A percentile compares a stretch with the other conserved stretches of the same genome.
phyloP scores from a whole-genome alignment of 2,888 invertebrate species.

The Gymnoscelis rufifasciata region DNA sequence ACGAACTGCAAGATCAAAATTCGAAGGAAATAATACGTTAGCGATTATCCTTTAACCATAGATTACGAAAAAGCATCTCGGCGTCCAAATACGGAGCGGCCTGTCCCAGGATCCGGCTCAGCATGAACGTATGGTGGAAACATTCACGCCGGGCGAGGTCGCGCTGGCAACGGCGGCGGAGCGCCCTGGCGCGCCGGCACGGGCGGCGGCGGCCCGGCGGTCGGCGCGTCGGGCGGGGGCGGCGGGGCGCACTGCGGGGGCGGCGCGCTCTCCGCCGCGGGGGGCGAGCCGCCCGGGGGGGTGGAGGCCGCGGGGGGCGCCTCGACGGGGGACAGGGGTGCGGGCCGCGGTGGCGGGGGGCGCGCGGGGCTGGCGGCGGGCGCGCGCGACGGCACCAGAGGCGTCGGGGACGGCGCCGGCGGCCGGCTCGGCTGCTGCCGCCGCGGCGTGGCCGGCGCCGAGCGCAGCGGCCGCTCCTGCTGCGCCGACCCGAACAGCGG shows the following conservation, averaged over 20 bases:
- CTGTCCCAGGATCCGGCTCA: too few relatives aligned
- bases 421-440: constrained; percentile 80
- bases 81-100: too few relatives aligned
- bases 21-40: too few relatives aligned
- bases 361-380: constrained; percentile 74
- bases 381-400: constrained; percentile 59
- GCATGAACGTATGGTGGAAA: too few relatives aligned
- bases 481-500: constrained; percentile 81
- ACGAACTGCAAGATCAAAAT: too few relatives aligned
- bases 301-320: constrained; percentile 8
- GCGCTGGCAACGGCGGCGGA: constrained; percentile 84
- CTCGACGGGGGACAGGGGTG: constrained; percentile 44
- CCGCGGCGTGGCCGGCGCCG: constrained; percentile 69
- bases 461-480: constrained; percentile 58
- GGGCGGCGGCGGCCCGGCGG: constrained; percentile 62
- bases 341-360: constrained; percentile 80
- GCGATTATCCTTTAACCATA: too few relatives aligned
- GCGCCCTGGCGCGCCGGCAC: constrained; percentile 79
- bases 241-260: constrained; percentile 76
- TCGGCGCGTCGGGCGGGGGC: constrained; percentile 58
- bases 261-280: constrained; percentile 59
- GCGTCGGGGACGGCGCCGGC: constrained; percentile 80
- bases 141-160: constrained; percentile 56
- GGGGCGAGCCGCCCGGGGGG: constrained; percentile 33
- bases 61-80: too few relatives aligned